These are phyloP conservation scores for Leptinotarsa juncta DNA, from an alignment of 2,888 invertebrate species.

Conservation along the genomic window DNA sequence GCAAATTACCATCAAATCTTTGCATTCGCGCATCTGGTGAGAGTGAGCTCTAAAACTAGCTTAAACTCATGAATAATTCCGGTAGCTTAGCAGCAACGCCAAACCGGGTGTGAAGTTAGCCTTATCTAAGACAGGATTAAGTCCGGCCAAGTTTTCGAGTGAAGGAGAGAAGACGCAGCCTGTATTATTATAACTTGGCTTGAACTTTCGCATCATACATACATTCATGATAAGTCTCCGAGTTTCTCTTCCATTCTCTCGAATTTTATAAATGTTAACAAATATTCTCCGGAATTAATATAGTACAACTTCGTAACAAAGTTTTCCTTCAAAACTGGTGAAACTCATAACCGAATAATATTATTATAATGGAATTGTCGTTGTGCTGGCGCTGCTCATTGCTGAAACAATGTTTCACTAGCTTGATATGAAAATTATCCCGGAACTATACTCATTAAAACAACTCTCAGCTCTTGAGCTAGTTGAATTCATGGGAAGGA, in stretches of 20 bases:
- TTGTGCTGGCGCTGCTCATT: conserved; percentile 14
- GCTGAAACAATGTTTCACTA: conserved; percentile 13
- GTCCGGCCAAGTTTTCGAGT: conserved; percentile 58
- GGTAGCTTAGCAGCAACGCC: conserved; percentile 63
- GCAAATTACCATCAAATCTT: conserved; percentile 23
- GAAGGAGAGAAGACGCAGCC: conserved; percentile 49
- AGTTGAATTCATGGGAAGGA: background rate
- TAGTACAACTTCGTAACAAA: conserved; percentile 44
- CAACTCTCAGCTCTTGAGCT: conserved; percentile 3
- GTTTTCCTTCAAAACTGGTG: conserved; percentile 34
- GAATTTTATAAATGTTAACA: conserved; percentile 56
- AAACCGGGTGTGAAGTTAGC: conserved; percentile 62
- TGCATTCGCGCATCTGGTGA: conserved; percentile 45
- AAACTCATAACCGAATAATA: conserved; percentile 45
- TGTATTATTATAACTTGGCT: conserved; percentile 62
- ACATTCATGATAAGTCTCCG: conserved; percentile 60
- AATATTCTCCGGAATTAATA: conserved; percentile 51
- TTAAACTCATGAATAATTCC: conserved; percentile 65
- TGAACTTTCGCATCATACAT: conserved; percentile 62
- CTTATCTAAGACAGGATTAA: conserved; percentile 65
- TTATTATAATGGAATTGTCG: conserved; percentile 30
- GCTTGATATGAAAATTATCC: conserved; percentile 32
- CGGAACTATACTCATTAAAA: conserved; percentile 20
- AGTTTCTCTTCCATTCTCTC: conserved; percentile 45
- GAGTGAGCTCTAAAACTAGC: conserved; percentile 63